A percentile compares a stretch with the other conserved stretches of the same genome.
Conservation (phyloP, 2,888 invertebrate genomes). For the Drosophila affinis region DNA sequence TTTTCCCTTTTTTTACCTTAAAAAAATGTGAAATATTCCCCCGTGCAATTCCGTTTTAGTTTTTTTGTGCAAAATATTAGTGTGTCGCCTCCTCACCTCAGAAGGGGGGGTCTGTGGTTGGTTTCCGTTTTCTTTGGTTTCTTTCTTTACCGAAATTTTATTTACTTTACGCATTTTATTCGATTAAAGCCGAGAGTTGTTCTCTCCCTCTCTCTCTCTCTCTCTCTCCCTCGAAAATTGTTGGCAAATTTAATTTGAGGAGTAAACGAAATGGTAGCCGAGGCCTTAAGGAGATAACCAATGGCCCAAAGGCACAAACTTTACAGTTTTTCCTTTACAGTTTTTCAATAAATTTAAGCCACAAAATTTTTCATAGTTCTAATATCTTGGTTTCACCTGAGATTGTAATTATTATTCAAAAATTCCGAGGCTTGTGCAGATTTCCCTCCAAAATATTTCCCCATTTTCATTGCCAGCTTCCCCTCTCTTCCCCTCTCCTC, state of each 20-base stretch:
- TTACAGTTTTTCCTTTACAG: slow-evolving; percentile 12
- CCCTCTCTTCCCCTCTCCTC: no score
- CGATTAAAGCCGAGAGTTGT: slow-evolving; percentile 48
- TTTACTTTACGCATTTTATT: slow-evolving; percentile 73
- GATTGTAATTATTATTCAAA: background rate
- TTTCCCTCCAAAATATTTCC: background rate
- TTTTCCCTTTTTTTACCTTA: slow-evolving; percentile 43
- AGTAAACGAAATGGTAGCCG: slow-evolving; percentile 49
- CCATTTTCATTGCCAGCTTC: background rate
- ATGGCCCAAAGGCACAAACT: slow-evolving; percentile 10
- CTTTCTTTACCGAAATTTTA: slow-evolving; percentile 50
- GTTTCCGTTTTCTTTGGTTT: slow-evolving; percentile 38
- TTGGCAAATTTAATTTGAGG: slow-evolving; percentile 64
- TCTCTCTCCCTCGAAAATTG: slow-evolving; percentile 45
- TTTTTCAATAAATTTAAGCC: background rate
- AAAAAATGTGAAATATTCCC: slow-evolving; percentile 41
- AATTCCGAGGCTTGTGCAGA: background rate
- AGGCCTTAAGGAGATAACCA: slow-evolving; percentile 1
- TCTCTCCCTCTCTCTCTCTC: slow-evolving; percentile 4
- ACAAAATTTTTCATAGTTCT: background rate
- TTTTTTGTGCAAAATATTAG: slow-evolving; percentile 43
- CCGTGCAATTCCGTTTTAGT: slow-evolving; percentile 32
- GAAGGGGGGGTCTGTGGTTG: no score
- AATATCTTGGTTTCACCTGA: no score
- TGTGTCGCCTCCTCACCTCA: no score